Conservation (phyloP, 2,113 vertebrate genomes). For the Aspidoscelis tigris region DNA sequence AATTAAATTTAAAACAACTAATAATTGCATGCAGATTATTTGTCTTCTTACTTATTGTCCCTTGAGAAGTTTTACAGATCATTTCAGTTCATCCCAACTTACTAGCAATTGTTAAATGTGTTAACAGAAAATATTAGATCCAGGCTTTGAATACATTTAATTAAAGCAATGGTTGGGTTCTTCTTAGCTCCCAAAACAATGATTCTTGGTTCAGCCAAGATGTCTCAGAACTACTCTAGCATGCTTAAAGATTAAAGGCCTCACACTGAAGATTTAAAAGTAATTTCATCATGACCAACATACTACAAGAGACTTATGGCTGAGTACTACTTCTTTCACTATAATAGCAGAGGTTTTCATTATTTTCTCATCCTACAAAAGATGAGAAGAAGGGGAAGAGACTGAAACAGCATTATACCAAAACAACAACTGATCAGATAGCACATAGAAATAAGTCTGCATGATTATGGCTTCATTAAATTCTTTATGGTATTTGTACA, state of each 20-base stretch:
- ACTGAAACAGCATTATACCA: neutral
- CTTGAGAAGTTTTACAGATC: slow-evolving; percentile 37
- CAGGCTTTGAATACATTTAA: slow-evolving; percentile 7
- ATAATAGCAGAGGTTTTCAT: neutral
- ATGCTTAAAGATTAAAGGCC: neutral
- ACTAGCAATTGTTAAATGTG: slow-evolving; percentile 25
- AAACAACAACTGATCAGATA: neutral
- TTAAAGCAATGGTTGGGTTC: slow-evolving; percentile 19
- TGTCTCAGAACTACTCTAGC: slow-evolving; percentile 4
- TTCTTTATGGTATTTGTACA: neutral
- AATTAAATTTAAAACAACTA: slow-evolving; percentile 41
- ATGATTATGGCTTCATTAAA: neutral
- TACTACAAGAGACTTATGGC: neutral
- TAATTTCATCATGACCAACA: neutral
- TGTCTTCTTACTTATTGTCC: slow-evolving; percentile 29
- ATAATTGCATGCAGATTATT: slow-evolving; percentile 33
- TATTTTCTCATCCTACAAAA: neutral
- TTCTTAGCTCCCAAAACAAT: slow-evolving; percentile 9
- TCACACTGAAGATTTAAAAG: neutral
- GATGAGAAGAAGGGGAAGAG: neutral
- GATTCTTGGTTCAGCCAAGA: slow-evolving; percentile 22
- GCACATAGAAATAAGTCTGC: neutral
- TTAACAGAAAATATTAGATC: slow-evolving; percentile 14
- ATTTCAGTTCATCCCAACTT: slow-evolving; percentile 29
- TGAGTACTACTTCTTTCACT: too few relatives aligned